Evolutionary conservation across 2,888 invertebrate genomes (phyloP).

Genomic region (Smittia sp.): DNA sequence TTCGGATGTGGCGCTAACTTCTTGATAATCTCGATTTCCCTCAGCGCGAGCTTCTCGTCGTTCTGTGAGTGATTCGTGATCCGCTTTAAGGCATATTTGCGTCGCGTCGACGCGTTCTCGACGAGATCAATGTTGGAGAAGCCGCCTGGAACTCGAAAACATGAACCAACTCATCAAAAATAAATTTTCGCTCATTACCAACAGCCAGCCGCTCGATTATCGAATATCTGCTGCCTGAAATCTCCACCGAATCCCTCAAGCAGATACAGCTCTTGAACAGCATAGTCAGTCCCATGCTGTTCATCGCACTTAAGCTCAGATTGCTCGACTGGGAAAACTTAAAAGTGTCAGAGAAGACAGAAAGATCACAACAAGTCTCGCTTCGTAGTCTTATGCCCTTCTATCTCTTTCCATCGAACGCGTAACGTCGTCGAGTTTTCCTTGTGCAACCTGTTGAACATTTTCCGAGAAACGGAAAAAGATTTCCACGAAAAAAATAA

Average conservation of each 20-base stretch:
- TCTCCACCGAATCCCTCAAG: constrained; percentile 25
- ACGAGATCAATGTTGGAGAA: constrained; percentile 78
- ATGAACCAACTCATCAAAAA: constrained; percentile 38
- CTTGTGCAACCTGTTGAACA: too few species aligned
- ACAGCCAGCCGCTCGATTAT: constrained; percentile 36
- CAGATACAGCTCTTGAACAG: constrained; percentile 32
- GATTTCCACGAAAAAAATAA: too few species aligned
- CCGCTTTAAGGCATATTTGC: constrained; percentile 72
- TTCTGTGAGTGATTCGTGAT: constrained; percentile 76
- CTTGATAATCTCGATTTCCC: constrained; percentile 72
- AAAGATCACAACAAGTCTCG: constrained; percentile 1
- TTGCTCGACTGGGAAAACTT: not conserved
- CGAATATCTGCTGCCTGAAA: constrained; percentile 26
- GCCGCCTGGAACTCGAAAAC: constrained; percentile 58
- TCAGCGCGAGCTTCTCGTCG: constrained; percentile 68
- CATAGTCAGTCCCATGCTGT: constrained; percentile 27
- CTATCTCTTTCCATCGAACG: too few species aligned
- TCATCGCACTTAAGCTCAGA: too few species aligned
- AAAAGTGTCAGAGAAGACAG: not conserved
- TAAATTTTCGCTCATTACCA: constrained; percentile 27
- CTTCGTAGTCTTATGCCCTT: not conserved
- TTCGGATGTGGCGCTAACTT: constrained; percentile 69
- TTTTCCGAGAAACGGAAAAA: too few species aligned
- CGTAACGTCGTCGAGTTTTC: too few species aligned
- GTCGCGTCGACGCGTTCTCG: constrained; percentile 64